Base-by-base conservation (phyloP, 2,797 vertebrate genomes). In the Pyrocephalus nanus region DNA sequence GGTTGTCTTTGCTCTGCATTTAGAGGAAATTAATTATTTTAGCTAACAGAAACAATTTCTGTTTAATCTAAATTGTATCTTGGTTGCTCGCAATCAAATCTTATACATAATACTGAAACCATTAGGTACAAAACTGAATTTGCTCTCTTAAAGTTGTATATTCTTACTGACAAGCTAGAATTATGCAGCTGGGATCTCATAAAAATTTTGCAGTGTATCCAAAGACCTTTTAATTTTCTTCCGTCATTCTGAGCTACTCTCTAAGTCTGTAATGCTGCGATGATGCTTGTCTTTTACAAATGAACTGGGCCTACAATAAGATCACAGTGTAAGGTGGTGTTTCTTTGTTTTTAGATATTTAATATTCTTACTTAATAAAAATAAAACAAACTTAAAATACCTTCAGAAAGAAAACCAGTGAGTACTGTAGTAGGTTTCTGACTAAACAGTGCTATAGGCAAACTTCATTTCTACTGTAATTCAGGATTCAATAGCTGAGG, bases 31-130 rank as follows among this genome's bases (percentile, higher is more conserved):
- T 2, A 57, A 76, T 71, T 87, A 81, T 62, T 91, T 77, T 73
- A 91, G 23, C 45, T 75, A 71, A 38, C 23, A 30, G 47, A 66
- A 80, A 94, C 40, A 57, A 71, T 77, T 79, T 55, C 61, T 66
- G 17, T 77, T 91, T 80, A 84, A 86, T 89, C 47, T 77, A 77
- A 91, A 86, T 87, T 74, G 66, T 75, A 71, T n/a, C 64, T 91
- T 54, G 21, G 54, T 72, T 53, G 57, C 21, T 86, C 0, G 4
- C 89, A 85, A 89, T 94, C 57, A 93, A 81, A 89, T 50, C 57
- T 84, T 76, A 78, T 45, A 69, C 21, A 42, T 22, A 19, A 43
- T 57, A 36, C n/a, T 53, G 30, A 76, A 64, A 27, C 21, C 38
- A 72, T 61, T 48, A 88, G 40, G 50, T 64, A 60, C 21, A 53